Conservation (phyloP, 2,113 vertebrate species). For the Leptobrachium leishanense region DNA sequence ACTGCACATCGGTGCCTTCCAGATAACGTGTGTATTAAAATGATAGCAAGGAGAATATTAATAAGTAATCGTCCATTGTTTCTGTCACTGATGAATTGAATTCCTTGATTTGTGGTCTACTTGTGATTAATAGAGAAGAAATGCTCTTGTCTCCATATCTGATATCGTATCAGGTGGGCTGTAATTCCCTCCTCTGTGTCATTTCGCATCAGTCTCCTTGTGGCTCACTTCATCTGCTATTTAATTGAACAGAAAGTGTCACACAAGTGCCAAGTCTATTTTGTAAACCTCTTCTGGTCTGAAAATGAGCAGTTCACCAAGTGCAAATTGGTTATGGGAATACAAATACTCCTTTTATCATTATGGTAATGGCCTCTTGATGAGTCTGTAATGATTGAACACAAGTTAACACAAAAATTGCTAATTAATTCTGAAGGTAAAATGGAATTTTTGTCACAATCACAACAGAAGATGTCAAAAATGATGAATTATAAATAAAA, state of each 20-base stretch:
- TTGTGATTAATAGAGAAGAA: slow-evolving; percentile 10
- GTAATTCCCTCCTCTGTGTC: slow-evolving; percentile 16
- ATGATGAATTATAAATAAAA: background rate
- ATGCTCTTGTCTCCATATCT: background rate
- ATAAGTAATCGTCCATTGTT: slow-evolving; percentile 13
- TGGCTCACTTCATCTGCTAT: slow-evolving; percentile 36
- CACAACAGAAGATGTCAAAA: slow-evolving; percentile 5
- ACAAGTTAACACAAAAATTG: slow-evolving; percentile 44
- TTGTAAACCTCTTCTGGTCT: slow-evolving; percentile 39
- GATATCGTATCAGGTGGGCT: slow-evolving; percentile 31
- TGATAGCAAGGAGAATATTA: slow-evolving; percentile 11
- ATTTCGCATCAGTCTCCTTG: slow-evolving; percentile 35
- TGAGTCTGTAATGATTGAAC: slow-evolving; percentile 46
- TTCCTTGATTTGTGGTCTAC: slow-evolving; percentile 16
- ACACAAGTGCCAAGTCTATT: slow-evolving; percentile 43
- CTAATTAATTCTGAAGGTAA: slow-evolving; percentile 48
- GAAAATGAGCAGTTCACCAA: slow-evolving; percentile 38
- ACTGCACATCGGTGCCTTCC: background rate
- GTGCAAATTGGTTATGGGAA: slow-evolving; percentile 49
- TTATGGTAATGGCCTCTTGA: slow-evolving; percentile 44
- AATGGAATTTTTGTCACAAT: slow-evolving; percentile 29
- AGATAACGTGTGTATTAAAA: slow-evolving; percentile 7
- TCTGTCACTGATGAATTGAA: slow-evolving; percentile 19
- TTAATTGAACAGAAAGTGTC: slow-evolving; percentile 46
- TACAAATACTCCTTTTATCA: slow-evolving; percentile 45